Base-by-base conservation (phyloP, 2,888 invertebrate species). In the Cerceris ruficornis region DNA sequence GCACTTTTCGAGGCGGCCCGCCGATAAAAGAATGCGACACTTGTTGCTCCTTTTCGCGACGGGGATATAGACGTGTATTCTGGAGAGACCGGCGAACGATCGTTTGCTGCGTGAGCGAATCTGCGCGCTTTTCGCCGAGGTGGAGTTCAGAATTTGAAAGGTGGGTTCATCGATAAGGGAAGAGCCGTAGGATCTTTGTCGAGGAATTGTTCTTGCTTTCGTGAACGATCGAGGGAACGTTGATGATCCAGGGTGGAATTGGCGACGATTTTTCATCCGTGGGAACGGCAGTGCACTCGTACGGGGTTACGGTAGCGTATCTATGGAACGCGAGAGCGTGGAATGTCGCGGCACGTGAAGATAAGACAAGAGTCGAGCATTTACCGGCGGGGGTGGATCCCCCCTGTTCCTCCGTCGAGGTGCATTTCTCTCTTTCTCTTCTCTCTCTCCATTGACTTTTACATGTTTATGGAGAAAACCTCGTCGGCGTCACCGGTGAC, bases 281-380 rank as follows among this genome's bases (percentile, higher is more conserved):
- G 76, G 74, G 81, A 79, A 81, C 54, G 59, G 13, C 43, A 39
- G 61, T 70, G 73, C 60, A 50, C n/a, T 61, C 74, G 17, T 17
- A 52, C 66, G 39, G 61, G 58, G 68, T 66, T 46, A 75, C 67
- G 69, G 57, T 76, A 64, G 62, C 80, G 64, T 83, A 81, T 81
- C 83, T 74, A 46, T 52, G 75, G 77, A 81, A 73, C 75, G 74
- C 64, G 76, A 72, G 78, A 78, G 74, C 74, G 65, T 76, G 81
- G 76, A 82, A 80, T 82, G 77, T 69, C 62, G 79, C 60, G 70
- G 49, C 69, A 73, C 80, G 81, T 42, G 71, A 70, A 83, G 83
- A 83, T 83, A 79, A 83, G 83, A 80, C 77, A 71, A 79, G 81
- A 75, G 69, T 55, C 65, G 70, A 73, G 69, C 64, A 49, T 50